Evolutionary conservation across 2,113 vertebrate species (phyloP).

Genomic region (Columba janthina): DNA sequence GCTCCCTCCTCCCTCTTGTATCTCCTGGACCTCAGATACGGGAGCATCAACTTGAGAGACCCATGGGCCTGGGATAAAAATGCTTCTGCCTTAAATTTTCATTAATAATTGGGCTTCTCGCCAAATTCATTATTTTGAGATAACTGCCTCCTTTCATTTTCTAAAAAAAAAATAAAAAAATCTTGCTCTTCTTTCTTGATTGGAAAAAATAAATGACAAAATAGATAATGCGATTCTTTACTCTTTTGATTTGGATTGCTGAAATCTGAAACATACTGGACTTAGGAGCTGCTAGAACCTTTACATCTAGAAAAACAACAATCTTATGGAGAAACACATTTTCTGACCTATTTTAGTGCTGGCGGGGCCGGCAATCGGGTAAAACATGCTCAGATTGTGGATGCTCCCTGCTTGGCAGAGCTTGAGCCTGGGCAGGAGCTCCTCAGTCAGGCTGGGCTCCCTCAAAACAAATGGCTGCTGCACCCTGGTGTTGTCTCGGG

Average conservation of each 20-base stretch:
- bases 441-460: background rate
- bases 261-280: background rate
- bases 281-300: background rate
- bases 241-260: background rate
- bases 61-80: background rate
- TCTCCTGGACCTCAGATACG: background rate
- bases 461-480: background rate
- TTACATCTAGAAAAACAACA: rapidly evolving
- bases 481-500: background rate
- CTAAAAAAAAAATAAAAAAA: background rate
- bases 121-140: background rate
- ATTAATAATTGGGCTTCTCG: background rate
- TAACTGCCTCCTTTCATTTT: background rate
- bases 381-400: background rate
- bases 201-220: background rate
- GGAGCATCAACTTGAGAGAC: background rate
- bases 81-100: background rate
- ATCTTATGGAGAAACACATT: background rate
- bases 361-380: rapidly evolving
- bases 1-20: background rate
- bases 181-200: background rate
- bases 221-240: background rate
- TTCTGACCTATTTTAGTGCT: background rate
- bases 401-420: background rate
- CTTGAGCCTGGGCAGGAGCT: background rate